Conservation (phyloP, 2,888 invertebrate genomes). For the Noctuana brunneofusca region DNA sequence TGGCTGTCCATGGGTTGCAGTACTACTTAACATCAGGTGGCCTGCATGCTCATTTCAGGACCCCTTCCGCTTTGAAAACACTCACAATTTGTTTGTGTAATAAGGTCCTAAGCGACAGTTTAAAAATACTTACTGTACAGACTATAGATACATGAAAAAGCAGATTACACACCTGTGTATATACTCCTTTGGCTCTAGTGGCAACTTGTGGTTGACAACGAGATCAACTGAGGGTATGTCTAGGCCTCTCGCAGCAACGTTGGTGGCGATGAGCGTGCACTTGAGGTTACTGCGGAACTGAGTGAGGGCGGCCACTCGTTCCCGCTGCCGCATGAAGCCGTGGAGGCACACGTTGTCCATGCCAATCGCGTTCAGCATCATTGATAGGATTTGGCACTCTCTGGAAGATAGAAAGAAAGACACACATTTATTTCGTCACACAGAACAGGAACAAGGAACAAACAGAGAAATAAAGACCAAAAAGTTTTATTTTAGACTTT, state of each 20-base stretch:
- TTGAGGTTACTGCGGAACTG: constrained; percentile 95
- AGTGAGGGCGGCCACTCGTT: constrained; percentile 91
- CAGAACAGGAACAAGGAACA: no score
- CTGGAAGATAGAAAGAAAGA: constrained; percentile 65
- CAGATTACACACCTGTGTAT: constrained; percentile 86
- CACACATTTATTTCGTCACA: no score
- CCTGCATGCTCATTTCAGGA: no score
- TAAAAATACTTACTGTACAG: neutral
- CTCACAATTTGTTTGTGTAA: no score
- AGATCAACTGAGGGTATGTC: constrained; percentile 98
- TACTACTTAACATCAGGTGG: no score
- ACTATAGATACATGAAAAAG: neutral
- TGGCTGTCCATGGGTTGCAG: no score
- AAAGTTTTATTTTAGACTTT: no score
- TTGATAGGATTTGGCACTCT: constrained; percentile 94
- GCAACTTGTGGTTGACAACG: constrained; percentile 97
- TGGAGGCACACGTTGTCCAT: constrained; percentile 96
- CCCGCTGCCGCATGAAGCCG: constrained; percentile 95
- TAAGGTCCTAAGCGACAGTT: no score
- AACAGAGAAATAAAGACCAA: no score
- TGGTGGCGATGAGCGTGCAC: constrained; percentile 96
- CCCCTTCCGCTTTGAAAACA: no score
- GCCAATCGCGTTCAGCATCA: constrained; percentile 93
- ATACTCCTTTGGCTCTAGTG: constrained; percentile 95
- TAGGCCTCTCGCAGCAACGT: constrained; percentile 97